Conservation (phyloP, 2,797 vertebrate genomes). For the Australoheros facetus region DNA sequence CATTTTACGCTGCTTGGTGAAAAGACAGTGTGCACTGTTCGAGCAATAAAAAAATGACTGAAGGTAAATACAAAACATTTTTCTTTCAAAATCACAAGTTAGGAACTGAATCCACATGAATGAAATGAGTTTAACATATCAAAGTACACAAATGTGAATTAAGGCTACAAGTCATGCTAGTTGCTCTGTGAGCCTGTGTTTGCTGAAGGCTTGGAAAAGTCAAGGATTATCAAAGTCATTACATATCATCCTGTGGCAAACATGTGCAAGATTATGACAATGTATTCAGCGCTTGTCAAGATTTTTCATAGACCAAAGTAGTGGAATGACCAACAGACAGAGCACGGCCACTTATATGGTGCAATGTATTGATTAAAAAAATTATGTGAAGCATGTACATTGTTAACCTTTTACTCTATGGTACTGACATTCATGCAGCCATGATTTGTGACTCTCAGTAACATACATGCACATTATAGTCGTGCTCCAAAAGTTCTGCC, state of each 20-base stretch:
- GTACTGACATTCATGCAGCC: neutral
- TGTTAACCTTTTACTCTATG: no score
- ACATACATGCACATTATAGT: neutral
- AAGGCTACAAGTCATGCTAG: neutral
- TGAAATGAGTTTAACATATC: neutral
- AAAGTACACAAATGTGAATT: neutral
- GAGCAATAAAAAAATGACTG: neutral
- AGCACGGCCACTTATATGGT: neutral
- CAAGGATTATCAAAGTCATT: conserved; percentile 4
- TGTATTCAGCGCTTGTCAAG: neutral
- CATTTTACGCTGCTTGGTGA: neutral
- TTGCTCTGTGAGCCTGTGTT: neutral
- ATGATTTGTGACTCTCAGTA: neutral
- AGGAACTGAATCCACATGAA: neutral
- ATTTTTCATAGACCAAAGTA: neutral
- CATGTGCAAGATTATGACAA: neutral
- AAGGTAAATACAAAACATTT: neutral
- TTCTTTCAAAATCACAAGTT: neutral
- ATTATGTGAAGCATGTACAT: neutral
- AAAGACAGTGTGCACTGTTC: rapidly evolving
- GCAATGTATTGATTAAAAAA: neutral
- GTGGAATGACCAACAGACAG: neutral
- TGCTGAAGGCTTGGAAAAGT: conserved; percentile 3
- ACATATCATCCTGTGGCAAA: neutral
- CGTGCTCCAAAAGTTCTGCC: neutral